Conservation (phyloP, 2,113 vertebrate species). For the Jacana jacana region DNA sequence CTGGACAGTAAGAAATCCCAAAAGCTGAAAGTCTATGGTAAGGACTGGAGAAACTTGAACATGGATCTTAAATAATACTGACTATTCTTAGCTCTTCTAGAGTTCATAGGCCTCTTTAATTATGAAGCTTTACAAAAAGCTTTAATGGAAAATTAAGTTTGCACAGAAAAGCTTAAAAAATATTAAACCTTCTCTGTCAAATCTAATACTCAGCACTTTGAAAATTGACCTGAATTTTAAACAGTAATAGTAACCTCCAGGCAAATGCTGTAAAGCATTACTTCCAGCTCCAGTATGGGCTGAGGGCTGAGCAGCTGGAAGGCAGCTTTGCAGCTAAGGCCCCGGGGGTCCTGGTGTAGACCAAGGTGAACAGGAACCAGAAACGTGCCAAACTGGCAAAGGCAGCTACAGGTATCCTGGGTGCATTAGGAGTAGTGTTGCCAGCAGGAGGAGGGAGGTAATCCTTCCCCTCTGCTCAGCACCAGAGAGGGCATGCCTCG, state of each 20-base stretch:
- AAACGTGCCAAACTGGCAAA: background rate
- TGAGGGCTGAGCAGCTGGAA: background rate
- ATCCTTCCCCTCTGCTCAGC: background rate
- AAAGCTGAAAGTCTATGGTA: background rate
- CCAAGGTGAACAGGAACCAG: background rate
- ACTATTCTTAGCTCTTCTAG: background rate
- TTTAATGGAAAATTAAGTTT: background rate
- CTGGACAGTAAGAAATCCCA: background rate
- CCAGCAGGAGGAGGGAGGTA: background rate
- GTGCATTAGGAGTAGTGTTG: background rate
- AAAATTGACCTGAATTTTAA: background rate
- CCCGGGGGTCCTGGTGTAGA: background rate
- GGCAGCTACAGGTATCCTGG: fast-evolving
- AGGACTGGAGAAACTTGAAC: background rate
- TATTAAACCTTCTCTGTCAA: background rate
- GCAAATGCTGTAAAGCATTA: background rate
- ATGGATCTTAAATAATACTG: background rate
- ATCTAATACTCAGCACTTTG: background rate
- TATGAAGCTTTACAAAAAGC: background rate
- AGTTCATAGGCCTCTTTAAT: background rate
- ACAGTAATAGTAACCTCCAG: background rate
- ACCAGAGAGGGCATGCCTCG: background rate
- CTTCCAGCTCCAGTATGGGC: background rate
- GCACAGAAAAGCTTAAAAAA: background rate
- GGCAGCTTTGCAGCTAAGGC: background rate